These are phyloP conservation scores for Mugil cephalus DNA, from an alignment of 2,113 vertebrate genomes.

Conservation along the genomic window DNA sequence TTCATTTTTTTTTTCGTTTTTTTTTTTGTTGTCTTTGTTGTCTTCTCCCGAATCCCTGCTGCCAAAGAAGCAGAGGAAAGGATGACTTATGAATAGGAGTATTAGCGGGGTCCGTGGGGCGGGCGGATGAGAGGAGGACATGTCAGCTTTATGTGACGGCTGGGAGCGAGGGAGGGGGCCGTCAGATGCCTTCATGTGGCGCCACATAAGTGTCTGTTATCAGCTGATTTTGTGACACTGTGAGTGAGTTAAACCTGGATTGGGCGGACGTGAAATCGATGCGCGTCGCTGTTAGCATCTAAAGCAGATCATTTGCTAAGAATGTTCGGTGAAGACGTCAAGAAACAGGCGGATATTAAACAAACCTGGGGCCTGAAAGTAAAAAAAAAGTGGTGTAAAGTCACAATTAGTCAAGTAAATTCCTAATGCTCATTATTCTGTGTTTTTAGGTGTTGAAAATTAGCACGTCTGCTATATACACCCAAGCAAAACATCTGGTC, in stretches of 20 bases:
- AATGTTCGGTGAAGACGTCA: constrained; percentile 9
- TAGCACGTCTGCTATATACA: too few species aligned
- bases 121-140: constrained; percentile 31
- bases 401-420: too few species aligned
- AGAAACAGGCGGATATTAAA: not conserved
- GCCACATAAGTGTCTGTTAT: constrained; percentile 7
- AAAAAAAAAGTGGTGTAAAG: too few species aligned
- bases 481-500: too few species aligned
- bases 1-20: too few species aligned
- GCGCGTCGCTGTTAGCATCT: constrained; percentile 1
- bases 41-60: constrained; percentile 22
- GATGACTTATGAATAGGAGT: constrained; percentile 56
- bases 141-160: constrained; percentile 70
- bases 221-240: constrained; percentile 3
- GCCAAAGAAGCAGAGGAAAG: constrained; percentile 41
- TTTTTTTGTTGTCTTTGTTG: constrained; percentile 10
- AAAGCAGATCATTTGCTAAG: constrained; percentile 9
- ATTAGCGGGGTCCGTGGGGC: constrained; percentile 41
- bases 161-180: not conserved
- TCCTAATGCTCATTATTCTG: too few species aligned
- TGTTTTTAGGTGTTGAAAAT: too few species aligned
- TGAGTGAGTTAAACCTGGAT: not conserved
- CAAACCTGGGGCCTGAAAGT: not conserved
- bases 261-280: constrained; percentile 16
- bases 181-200: constrained; percentile 14